Evolutionary conservation across 1,140 invertebrate genomes (phyloP).

Genomic region (Trachymyrmex cornetzi): DNA sequence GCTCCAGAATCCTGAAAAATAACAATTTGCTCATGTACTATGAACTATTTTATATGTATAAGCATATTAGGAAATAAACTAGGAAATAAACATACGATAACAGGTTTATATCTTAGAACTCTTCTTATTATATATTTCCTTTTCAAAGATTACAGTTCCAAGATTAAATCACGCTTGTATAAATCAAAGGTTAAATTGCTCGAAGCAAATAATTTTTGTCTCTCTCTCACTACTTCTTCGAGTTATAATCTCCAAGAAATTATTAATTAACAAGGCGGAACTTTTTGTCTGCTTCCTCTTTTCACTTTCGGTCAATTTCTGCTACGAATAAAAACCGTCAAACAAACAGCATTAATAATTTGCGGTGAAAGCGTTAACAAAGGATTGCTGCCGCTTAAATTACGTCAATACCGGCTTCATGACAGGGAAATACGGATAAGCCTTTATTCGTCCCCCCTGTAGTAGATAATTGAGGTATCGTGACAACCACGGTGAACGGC

Average conservation of each 20-base stretch:
- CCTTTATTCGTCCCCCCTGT: conserved; percentile 21
- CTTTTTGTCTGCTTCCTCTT: conserved; percentile 21
- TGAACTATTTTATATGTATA: not conserved
- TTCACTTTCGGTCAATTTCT: conserved; percentile 24
- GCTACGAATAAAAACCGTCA: not conserved
- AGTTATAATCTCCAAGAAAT: not conserved
- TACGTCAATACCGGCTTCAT: conserved; percentile 38
- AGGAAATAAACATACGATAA: not conserved
- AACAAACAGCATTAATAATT: conserved; percentile 46
- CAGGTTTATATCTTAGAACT: conserved; percentile 3
- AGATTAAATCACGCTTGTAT: not conserved
- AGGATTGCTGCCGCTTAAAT: conserved; percentile 15
- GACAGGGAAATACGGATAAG: conserved; percentile 24
- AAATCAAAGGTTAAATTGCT: not conserved
- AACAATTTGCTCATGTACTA: not conserved
- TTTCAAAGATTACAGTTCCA: not conserved
- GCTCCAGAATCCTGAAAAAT: conserved; percentile 86
- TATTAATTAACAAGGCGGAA: conserved; percentile 37
- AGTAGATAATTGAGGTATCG: conserved; percentile 47
- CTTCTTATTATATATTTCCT: not conserved
- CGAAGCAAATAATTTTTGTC: not conserved
- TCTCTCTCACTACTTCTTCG: not conserved
- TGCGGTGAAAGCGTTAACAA: conserved; percentile 43
- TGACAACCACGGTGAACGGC: conserved; percentile 9
- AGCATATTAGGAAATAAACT: not conserved